Base-by-base conservation (phyloP, 2,113 vertebrate species). In the Tachysurus fulvidraco region DNA sequence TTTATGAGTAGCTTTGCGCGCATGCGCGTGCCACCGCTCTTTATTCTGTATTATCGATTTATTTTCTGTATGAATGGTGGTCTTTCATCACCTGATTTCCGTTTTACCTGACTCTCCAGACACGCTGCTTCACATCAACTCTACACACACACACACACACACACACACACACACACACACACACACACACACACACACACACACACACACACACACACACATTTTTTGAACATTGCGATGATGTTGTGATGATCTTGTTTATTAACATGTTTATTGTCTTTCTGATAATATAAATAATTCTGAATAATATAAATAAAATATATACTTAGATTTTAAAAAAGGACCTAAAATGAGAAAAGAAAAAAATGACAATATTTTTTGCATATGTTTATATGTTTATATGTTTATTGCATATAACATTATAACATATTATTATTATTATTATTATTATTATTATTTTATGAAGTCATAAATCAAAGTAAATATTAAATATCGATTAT, bases 1-100 rank as follows among this genome's bases (percentile, higher is more conserved):
- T 86, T 59, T 67, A 86, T 85, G 79, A 86, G 60, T 89, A 84
- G 82, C 50, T 82, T 60, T 85, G 77, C 80, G 71, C 60, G 77
- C 89, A 79, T 91, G 78, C 54, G 86, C 84, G 30, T 79, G 71
- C 79, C 60, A 46, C 81, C 71, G 62, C 84, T 77, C 78, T 82
- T 84, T 88, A 79, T 85, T 87, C 62, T 44, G 64, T 21, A 83
- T 54, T 87, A 87, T 87, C 74, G 87, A 88, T 88, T 88, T 88
- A 85, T 85, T 87, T 88, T 84, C 74, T 73, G 73, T 78, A 81
- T 52, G 76, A 87, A 90, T 83, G 85, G 84, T 59, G 76, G 77
- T 57, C 87, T 88, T 85, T 88, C 88, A 80, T 83, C 87, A 64
- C 87, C 67, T 87, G 60, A 80, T 46, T 67, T 83, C 79, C 30